Conservation (phyloP, 1,140 invertebrate species). For the Myzus persicae region DNA sequence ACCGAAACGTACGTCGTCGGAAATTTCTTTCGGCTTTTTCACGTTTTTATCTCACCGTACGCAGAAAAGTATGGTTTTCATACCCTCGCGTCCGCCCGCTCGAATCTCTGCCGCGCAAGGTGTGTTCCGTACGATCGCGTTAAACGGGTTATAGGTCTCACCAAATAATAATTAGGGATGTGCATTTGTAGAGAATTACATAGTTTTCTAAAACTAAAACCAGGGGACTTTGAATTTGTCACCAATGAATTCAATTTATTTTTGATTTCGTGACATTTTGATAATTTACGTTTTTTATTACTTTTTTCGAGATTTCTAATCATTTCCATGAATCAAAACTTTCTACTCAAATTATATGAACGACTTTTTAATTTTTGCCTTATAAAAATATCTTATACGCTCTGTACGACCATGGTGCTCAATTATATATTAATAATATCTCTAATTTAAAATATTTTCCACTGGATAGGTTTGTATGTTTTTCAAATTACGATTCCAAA, state of each 20-base stretch:
- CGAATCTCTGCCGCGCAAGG: too few species aligned
- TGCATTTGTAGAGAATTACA: not conserved
- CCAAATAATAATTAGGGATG: not conserved
- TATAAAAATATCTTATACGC: not conserved
- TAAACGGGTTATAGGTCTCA: too few species aligned
- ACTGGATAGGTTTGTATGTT: not conserved
- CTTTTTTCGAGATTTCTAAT: not conserved
- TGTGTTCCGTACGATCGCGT: not conserved
- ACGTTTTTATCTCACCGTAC: not conserved
- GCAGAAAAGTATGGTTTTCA: not conserved
- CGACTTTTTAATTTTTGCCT: not conserved
- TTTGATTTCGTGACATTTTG: too few species aligned
- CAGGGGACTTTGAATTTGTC: too few species aligned
- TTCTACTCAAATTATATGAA: not conserved
- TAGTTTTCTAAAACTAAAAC: not conserved
- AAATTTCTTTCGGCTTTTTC: not conserved
- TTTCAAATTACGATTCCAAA: not conserved
- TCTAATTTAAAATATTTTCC: too few species aligned
- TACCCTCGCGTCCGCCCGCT: not conserved
- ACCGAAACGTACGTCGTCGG: not conserved
- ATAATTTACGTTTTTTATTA: not conserved
- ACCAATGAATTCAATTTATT: too few species aligned
- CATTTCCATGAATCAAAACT: not conserved
- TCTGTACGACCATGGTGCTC: not conserved
- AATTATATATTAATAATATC: too few species aligned